Evolutionary conservation across 2,113 vertebrate species (phyloP).

Genomic region (Corythornis vintsioides): DNA sequence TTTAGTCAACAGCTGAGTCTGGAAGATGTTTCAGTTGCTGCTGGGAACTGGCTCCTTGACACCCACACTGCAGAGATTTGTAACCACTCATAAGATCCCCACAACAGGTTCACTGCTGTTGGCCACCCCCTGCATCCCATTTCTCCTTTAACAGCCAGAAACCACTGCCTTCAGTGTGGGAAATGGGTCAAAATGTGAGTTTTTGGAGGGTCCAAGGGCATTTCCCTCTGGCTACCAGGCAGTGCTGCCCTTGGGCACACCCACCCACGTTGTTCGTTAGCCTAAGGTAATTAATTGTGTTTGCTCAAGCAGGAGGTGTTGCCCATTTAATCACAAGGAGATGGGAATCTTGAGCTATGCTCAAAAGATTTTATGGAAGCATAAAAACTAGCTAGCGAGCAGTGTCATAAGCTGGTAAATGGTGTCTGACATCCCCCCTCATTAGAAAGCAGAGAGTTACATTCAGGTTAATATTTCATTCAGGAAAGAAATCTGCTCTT

Average conservation of each 20-base stretch:
- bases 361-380: not conserved
- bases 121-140: not conserved
- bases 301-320: not conserved
- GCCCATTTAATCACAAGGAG: not conserved
- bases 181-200: not conserved
- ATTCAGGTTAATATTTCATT: not conserved
- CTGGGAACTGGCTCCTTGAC: not conserved
- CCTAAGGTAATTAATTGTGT: not conserved
- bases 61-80: too few species aligned
- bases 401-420: not conserved
- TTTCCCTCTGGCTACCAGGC: not conserved
- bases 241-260: rapidly evolving
- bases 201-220: not conserved
- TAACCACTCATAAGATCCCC: too few species aligned
- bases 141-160: not conserved
- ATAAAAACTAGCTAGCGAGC: not conserved
- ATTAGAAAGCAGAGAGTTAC: not conserved
- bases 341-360: not conserved
- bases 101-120: not conserved
- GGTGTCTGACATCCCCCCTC: not conserved
- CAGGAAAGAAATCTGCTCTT: not conserved
- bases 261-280: rapidly evolving
- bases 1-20: not conserved
- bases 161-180: not conserved
- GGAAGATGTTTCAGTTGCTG: not conserved